Base-by-base conservation (phyloP, 2,888 invertebrate genomes). In the Vesta saturnalis region DNA sequence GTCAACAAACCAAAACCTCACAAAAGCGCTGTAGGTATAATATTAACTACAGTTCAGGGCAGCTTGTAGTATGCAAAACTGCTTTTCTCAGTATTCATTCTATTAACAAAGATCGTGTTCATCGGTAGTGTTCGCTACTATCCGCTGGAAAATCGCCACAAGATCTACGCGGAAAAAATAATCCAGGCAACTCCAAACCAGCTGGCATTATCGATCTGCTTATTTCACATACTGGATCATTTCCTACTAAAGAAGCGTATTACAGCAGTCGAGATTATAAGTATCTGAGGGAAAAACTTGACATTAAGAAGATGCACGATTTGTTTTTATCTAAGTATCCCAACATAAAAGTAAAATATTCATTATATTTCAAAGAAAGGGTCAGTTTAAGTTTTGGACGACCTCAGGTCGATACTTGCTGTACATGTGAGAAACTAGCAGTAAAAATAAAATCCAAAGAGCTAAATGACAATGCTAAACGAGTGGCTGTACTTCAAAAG, bases 321-420 rank as follows among this genome's bases (percentile, higher is more conserved):
- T 30, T 30, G 30, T 30, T 30, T 30, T 6, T n/a, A n/a, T n/a
- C n/a, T 30, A 30, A 30, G 30, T 30, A 30, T 30, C 30, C 30
- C 30, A 30, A 30, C 30, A 30, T 4, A 4, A 30, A 30, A 30
- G 30, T 30, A 30, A 30, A 30, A 30, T 30, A 30, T 30, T 30
- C 10, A 30, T 49, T 49, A 19, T 49, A 46, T 23, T 64, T 64
- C 57, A 18, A 46, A 57, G 64, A 58, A 64, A 58, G n/a, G 10
- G 57, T 64, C 47, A 47, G 62, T 54, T 65, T 64, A 1, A 21
- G 43, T 19, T 70, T 72, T 68, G 67, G 68, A 16, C 19, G 60
- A 39, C 70, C 67, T 12, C 72, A 70, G 19, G 64, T 70, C 4
- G 70, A 72, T 56, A 62, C 60, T 18, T n/a, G n/a, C n/a, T 70